phyloP scores from a whole-genome alignment of 2,113 vertebrate species.

The Heptranchias perlo region DNA sequence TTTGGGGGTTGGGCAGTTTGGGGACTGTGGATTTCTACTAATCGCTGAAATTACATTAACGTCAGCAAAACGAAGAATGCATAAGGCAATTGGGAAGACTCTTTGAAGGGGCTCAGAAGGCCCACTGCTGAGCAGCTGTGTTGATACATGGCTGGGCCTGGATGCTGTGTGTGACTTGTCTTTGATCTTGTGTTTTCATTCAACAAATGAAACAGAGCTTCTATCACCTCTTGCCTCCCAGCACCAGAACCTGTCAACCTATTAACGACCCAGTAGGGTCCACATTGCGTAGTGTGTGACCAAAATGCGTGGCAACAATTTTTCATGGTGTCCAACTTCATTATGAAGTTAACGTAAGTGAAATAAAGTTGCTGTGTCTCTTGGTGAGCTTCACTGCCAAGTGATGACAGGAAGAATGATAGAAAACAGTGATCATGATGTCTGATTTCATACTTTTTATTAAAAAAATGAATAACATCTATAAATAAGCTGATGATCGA shows the following conservation, averaged over 20 bases:
- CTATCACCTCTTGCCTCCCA: background rate
- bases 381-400: background rate
- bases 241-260: background rate
- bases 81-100: background rate
- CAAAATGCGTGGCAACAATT: background rate
- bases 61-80: too few relatives aligned
- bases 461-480: background rate
- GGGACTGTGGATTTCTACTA: background rate
- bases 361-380: background rate
- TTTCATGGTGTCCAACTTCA: background rate
- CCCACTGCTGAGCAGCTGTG: background rate
- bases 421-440: background rate
- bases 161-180: background rate
- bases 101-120: background rate
- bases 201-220: background rate
- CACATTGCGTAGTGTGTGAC: background rate
- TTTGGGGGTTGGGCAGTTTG: background rate
- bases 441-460: background rate
- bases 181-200: background rate
- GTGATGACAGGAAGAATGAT: background rate
- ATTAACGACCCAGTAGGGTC: background rate
- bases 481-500: background rate
- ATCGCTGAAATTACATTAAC: background rate
- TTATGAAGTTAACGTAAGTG: background rate
- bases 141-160: background rate